A percentile compares a stretch with the other conserved stretches of the same genome.
These are phyloP conservation scores for Euglossa dilemma DNA, from an alignment of 1,140 invertebrate species.

Conservation along the genomic window DNA sequence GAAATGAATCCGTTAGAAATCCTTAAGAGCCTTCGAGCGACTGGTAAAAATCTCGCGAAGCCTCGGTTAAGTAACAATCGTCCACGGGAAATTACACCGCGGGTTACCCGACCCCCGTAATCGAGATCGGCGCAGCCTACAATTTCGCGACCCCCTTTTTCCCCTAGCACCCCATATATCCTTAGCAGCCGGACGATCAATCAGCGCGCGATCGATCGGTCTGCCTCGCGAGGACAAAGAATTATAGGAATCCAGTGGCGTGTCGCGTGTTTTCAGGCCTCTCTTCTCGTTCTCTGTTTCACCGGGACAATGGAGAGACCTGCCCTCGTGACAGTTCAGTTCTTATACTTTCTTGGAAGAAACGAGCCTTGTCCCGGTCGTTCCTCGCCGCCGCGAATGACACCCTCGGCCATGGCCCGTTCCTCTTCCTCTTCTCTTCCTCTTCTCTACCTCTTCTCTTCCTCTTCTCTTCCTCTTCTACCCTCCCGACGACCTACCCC, in stretches of 20 bases:
- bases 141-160: conserved; percentile 16
- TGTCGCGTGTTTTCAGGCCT: neutral
- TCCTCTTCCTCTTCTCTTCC: neutral
- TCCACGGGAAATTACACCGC: neutral
- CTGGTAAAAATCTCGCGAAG: neutral
- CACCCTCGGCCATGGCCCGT: neutral
- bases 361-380: conserved; percentile 9
- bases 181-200: conserved; percentile 2
- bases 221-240: conserved; percentile 2
- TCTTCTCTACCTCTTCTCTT: no score
- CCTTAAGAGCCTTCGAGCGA: neutral
- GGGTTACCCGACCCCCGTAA: conserved; percentile 1
- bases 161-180: neutral
- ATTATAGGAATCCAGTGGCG: conserved; percentile 22
- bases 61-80: neutral
- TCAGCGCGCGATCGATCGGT: conserved; percentile 23
- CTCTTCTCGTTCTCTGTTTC: neutral
- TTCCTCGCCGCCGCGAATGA: neutral
- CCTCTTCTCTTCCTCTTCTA: neutral
- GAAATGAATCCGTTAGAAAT: neutral
- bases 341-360: neutral
- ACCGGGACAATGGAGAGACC: conserved; percentile 6
- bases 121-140: neutral
- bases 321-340: neutral
- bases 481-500: conserved; percentile 5